Conservation (phyloP, 2,888 invertebrate species). For the Andrena chrysosceles region DNA sequence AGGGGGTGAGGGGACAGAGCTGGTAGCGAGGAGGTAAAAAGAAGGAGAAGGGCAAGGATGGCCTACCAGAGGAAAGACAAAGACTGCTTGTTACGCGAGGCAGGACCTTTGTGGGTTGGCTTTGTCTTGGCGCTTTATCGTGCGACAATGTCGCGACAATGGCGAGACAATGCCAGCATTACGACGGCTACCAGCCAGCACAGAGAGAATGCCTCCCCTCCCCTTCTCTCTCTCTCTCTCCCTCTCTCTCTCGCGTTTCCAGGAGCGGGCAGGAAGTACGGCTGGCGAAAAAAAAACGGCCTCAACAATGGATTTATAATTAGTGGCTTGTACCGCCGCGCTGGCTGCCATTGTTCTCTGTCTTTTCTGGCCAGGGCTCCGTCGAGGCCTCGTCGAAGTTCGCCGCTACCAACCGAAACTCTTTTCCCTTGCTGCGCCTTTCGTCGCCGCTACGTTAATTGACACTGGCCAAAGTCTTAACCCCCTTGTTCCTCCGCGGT, state of each 20-base stretch:
- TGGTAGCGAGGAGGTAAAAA: constrained; percentile 14
- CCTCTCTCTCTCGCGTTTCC: constrained; percentile 46
- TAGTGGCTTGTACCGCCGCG: constrained; percentile 72
- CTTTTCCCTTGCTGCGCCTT: constrained; percentile 44
- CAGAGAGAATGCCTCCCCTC: constrained; percentile 70
- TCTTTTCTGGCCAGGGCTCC: constrained; percentile 63
- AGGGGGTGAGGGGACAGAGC: not conserved
- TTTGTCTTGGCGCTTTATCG: constrained; percentile 82
- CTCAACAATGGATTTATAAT: constrained; percentile 80
- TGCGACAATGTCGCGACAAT: constrained; percentile 81
- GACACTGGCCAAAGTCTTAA: constrained; percentile 49
- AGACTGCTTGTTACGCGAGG: constrained; percentile 77
- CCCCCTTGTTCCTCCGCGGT: constrained; percentile 34
- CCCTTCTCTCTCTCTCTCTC: constrained; percentile 22
- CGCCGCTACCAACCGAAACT: constrained; percentile 58
- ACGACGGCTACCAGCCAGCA: constrained; percentile 76
- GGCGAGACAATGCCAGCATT: constrained; percentile 79
- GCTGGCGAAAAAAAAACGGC: constrained; percentile 77
- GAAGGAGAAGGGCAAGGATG: constrained; percentile 60
- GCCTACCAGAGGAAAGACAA: constrained; percentile 63
- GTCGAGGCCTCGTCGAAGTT: constrained; percentile 59
- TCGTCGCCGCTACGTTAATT: constrained; percentile 55
- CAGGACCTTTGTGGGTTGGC: constrained; percentile 74
- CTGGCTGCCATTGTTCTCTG: constrained; percentile 62
- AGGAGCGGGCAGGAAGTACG: constrained; percentile 73